Evolutionary conservation across 2,113 vertebrate genomes (phyloP).

Genomic region (Amphiprion percula): DNA sequence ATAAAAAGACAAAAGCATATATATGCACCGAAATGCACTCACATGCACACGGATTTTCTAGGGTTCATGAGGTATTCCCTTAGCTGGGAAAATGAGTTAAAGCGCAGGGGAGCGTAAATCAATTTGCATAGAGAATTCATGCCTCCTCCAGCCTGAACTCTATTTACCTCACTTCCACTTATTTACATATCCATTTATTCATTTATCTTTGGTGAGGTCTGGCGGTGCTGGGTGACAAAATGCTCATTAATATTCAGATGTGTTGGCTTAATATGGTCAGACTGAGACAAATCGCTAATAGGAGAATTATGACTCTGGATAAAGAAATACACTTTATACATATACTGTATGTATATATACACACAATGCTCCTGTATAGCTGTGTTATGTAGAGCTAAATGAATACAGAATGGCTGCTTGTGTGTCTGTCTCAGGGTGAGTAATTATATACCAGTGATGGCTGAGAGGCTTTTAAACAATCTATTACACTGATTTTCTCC

Average conservation of each 20-base stretch:
- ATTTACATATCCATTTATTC: conserved; percentile 75
- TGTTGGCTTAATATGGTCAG: conserved; percentile 19
- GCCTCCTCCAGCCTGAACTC: conserved; percentile 32
- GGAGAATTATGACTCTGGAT: conserved; percentile 5
- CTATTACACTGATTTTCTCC: conserved; percentile 17
- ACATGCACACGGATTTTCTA: not conserved
- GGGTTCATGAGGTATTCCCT: conserved; percentile 31
- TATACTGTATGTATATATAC: not conserved
- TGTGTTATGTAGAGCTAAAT: conserved; percentile 12
- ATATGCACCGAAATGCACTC: not conserved
- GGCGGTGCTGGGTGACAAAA: conserved; percentile 44
- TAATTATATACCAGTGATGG: conserved; percentile 9
- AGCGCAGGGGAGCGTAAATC: conserved; percentile 54
- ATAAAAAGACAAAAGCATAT: not conserved
- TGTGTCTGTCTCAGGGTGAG: not conserved
- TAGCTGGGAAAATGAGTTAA: conserved; percentile 59
- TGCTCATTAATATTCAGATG: conserved; percentile 64
- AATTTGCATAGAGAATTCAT: conserved; percentile 45
- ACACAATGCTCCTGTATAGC: not conserved
- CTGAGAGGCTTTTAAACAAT: conserved; percentile 7
- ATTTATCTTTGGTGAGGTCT: conserved; percentile 61
- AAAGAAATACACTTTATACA: not conserved
- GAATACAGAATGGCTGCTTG: conserved; percentile 8
- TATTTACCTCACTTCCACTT: conserved; percentile 55
- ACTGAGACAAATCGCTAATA: conserved; percentile 12